Base-by-base conservation (phyloP, 2,113 vertebrate species). In the Pseudopodoces humilis region DNA sequence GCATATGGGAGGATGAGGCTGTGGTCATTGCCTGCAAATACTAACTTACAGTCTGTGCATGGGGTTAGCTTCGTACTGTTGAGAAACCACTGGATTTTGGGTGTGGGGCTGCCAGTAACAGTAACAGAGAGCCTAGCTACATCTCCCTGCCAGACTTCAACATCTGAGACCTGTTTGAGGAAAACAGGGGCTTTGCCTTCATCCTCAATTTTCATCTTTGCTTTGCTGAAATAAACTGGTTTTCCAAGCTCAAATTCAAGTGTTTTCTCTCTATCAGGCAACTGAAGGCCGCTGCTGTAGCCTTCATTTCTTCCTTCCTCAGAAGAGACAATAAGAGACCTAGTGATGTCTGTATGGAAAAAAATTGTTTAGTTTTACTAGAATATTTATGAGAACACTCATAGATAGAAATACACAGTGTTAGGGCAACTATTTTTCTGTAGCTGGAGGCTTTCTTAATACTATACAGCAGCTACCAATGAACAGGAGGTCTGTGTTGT, bases 211-310 rank as follows among this genome's bases (percentile, higher is more conserved):
- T 98, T 97, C 69, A 97, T 97, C 93, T 98, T 97, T 92, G 97
- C 95, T 94, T 97, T 97, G 83, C 96, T 98, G 88, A 98, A 98
- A 95, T 98, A 98, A 96, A 92, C 95, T 97, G 98, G 97, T 87
- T 98, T 91, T 96, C 98, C 99, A 99, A 99, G 98, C 94, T 98
- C 97, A 98, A 98, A 98, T 98, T 99, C 99, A 99, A 99, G 98
- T 98, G 98, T 99, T 99, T 98, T 98, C 31, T 98, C 95, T 98
- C 94, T 98, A 70, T 98, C 92, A 88, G 97, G 93, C 96, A 99
- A 98, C 65, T 97, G 98, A 96, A 99, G 97, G 89, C 97, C 76
- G 86, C 96, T 98, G 97, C 96, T 98, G 98, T 97, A 98, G 97
- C 97, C 97, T 96, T 98, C 98, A 95, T 97, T 98, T 97, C 97